Conservation (phyloP, 2,113 vertebrate genomes). For the Ia io region DNA sequence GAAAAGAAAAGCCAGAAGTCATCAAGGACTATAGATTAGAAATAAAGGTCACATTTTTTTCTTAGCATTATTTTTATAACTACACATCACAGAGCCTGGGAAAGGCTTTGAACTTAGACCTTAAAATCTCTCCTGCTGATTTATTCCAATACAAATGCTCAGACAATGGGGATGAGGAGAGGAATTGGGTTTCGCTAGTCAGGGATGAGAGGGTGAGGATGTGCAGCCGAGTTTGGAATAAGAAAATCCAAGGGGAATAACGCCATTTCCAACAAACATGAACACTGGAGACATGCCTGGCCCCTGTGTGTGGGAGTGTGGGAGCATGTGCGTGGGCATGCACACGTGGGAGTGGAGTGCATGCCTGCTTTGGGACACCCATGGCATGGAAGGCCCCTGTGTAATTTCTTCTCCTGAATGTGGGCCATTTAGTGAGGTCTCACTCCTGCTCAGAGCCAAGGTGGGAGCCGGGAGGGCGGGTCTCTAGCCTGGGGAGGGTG, state of each 20-base stretch:
- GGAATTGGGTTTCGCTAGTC: background rate
- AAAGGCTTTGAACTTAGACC: conserved; percentile 16
- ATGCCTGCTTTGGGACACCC: background rate
- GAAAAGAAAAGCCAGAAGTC: conserved; percentile 54
- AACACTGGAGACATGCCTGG: background rate
- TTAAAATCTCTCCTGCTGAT: conserved; percentile 29
- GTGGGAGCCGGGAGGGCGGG: background rate
- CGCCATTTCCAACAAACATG: background rate
- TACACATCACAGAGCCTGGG: conserved; percentile 17
- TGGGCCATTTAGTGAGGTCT: background rate
- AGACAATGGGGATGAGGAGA: background rate
- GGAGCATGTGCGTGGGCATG: background rate
- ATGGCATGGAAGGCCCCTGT: background rate
- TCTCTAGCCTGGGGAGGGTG: too few species aligned
- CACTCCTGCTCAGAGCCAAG: background rate
- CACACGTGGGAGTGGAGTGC: background rate
- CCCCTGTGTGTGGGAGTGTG: fast-evolving
- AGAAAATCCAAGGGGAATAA: background rate
- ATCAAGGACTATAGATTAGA: conserved; percentile 54
- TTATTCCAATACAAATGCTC: conserved; percentile 59
- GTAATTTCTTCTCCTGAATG: background rate
- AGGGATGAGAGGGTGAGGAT: background rate
- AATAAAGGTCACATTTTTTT: conserved; percentile 64
- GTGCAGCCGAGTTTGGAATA: background rate
- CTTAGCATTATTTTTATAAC: conserved; percentile 53